Conservation (phyloP, 1,140 invertebrate genomes). For the Chironomus tepperi region DNA sequence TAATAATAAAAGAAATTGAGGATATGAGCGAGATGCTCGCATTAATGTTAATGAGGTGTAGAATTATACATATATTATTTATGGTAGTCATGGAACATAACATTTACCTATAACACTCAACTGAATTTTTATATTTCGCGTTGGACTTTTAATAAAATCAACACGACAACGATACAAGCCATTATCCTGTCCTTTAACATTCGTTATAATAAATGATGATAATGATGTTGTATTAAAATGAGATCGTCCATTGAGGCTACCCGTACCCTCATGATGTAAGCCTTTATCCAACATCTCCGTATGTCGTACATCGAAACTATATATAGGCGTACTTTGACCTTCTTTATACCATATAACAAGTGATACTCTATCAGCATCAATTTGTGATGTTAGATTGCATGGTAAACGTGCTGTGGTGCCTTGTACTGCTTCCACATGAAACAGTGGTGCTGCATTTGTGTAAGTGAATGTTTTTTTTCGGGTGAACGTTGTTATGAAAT, state of each 20-base stretch:
- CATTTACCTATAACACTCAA: constrained; percentile 76
- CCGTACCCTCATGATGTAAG: constrained; percentile 58
- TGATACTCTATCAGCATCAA: constrained; percentile 62
- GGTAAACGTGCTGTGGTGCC: constrained; percentile 66
- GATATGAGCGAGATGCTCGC: not conserved
- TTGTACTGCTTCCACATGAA: constrained; percentile 60
- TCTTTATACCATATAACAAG: constrained; percentile 84
- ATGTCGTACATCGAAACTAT: constrained; percentile 63
- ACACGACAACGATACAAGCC: constrained; percentile 80
- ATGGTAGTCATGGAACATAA: not conserved
- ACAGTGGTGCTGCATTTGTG: constrained; percentile 44
- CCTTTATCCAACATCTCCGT: constrained; percentile 49
- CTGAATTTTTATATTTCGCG: constrained; percentile 77
- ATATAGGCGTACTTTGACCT: constrained; percentile 63
- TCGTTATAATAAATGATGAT: constrained; percentile 57
- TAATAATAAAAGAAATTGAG: not conserved
- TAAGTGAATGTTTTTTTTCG: too few species aligned
- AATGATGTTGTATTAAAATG: constrained; percentile 51
- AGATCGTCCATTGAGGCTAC: constrained; percentile 49
- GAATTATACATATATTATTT: not conserved
- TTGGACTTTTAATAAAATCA: constrained; percentile 81
- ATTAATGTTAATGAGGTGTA: too few species aligned
- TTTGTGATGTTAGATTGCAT: constrained; percentile 68
- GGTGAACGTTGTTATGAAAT: constrained; percentile 30
- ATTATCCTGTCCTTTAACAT: constrained; percentile 58